A percentile compares a stretch with the other conserved stretches of the same genome.
Conservation (phyloP, 2,113 vertebrate genomes). For the Carassius auratus region DNA sequence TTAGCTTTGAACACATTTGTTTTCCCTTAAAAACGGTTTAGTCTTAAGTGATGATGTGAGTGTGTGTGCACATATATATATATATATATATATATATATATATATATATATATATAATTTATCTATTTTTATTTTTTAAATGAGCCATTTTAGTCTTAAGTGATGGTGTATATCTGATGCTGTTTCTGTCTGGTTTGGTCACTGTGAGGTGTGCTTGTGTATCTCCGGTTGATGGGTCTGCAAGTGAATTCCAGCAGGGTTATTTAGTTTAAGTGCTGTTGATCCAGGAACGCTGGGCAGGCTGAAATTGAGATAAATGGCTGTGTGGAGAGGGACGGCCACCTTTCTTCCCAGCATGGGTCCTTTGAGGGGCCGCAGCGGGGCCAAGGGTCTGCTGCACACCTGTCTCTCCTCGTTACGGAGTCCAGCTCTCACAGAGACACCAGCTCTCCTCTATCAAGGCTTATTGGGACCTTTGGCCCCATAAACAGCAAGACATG, state of each 20-base stretch:
- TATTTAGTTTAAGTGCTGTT: slow-evolving; percentile 63
- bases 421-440: slow-evolving; percentile 32
- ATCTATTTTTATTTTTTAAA: not conserved
- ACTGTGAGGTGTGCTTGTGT: slow-evolving; percentile 24
- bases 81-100: too few species aligned
- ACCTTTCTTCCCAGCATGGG: slow-evolving; percentile 49
- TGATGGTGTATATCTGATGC: not conserved
- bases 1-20: too few species aligned
- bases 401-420: slow-evolving; percentile 59
- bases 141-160: not conserved
- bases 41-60: too few species aligned
- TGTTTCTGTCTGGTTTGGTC: slow-evolving; percentile 27
- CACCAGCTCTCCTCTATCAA: slow-evolving; percentile 42
- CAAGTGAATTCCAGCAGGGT: slow-evolving; percentile 54
- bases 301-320: slow-evolving; percentile 63
- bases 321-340: slow-evolving; percentile 49
- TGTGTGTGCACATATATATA: too few species aligned
- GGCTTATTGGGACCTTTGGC: slow-evolving; percentile 50
- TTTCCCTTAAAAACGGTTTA: too few species aligned
- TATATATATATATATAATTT: too few species aligned
- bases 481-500: slow-evolving; percentile 47
- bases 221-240: slow-evolving; percentile 46
- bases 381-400: slow-evolving; percentile 51
- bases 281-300: slow-evolving; percentile 43
- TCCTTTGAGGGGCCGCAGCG: slow-evolving; percentile 23